Percentiles rank a stretch among this genome's conserved stretches.
phyloP scores from a whole-genome alignment of 2,113 vertebrate genomes.

The Herpetotheres cachinnans region DNA sequence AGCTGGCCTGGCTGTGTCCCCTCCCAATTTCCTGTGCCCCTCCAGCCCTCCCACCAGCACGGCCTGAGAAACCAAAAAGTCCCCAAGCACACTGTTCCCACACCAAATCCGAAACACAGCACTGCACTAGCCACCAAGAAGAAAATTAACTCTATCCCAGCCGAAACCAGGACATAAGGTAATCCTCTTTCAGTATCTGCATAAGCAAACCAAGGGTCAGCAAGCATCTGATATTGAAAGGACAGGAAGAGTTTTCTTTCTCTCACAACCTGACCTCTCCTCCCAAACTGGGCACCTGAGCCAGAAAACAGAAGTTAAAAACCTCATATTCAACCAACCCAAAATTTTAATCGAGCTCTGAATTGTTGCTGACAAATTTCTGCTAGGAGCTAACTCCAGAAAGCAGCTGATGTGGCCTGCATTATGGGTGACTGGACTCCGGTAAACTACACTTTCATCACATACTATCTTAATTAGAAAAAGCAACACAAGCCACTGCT shows the following conservation, averaged over 20 bases:
- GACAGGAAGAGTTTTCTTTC: neutral
- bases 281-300: neutral
- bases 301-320: neutral
- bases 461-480: neutral
- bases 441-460: neutral
- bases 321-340: neutral
- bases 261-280: neutral
- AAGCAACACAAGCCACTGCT: neutral
- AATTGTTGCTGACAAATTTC: neutral
- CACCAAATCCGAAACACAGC: too few species aligned
- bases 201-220: neutral
- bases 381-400: neutral
- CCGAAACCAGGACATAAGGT: neutral
- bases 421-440: neutral
- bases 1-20: too few species aligned
- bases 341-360: neutral
- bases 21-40: too few species aligned
- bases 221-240: neutral
- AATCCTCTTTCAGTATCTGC: neutral
- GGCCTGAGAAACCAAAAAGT: too few species aligned
- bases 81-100: too few species aligned
- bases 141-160: too few species aligned
- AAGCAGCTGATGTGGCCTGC: neutral
- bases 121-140: too few species aligned
- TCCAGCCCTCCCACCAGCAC: too few species aligned